These are phyloP conservation scores for Mystacides longicornis DNA, from an alignment of 2,888 invertebrate species.

Conservation along the genomic window DNA sequence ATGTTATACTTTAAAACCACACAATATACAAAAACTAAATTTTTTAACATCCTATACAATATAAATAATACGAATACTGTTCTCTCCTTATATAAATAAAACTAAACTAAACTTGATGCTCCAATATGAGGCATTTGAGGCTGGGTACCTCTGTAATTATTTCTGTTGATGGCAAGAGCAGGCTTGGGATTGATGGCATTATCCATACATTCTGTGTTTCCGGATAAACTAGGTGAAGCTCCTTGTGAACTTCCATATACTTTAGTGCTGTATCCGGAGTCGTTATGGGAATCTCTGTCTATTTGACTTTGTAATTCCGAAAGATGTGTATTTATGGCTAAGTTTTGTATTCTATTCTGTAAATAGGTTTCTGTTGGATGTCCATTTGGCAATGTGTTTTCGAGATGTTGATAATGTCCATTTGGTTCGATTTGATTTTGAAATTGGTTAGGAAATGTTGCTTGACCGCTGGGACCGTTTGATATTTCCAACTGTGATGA, in stretches of 20 bases:
- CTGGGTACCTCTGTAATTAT: constrained; percentile 31
- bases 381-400: constrained; percentile 25
- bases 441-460: constrained; percentile 1
- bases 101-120: constrained; percentile 58
- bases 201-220: constrained; percentile 43
- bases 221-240: constrained; percentile 67
- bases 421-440: constrained; percentile 1
- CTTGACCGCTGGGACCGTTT: neutral
- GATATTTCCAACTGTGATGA: neutral
- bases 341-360: constrained; percentile 42
- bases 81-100: neutral
- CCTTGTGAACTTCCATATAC: constrained; percentile 73
- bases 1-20: too few species aligned
- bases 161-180: constrained; percentile 32
- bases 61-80: constrained; percentile 5
- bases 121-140: constrained; percentile 41
- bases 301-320: constrained; percentile 46
- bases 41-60: constrained; percentile 3
- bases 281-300: constrained; percentile 66
- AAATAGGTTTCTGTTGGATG: constrained; percentile 38
- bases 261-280: constrained; percentile 80
- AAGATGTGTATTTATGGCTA: constrained; percentile 46
- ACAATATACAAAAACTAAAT: neutral
- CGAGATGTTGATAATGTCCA: constrained; percentile 20
- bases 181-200: constrained; percentile 34